A percentile compares a stretch with the other conserved stretches of the same genome.
These are phyloP conservation scores for Rhinolophus ferrumequinum DNA, from an alignment of 2,113 vertebrate species.

Conservation along the genomic window DNA sequence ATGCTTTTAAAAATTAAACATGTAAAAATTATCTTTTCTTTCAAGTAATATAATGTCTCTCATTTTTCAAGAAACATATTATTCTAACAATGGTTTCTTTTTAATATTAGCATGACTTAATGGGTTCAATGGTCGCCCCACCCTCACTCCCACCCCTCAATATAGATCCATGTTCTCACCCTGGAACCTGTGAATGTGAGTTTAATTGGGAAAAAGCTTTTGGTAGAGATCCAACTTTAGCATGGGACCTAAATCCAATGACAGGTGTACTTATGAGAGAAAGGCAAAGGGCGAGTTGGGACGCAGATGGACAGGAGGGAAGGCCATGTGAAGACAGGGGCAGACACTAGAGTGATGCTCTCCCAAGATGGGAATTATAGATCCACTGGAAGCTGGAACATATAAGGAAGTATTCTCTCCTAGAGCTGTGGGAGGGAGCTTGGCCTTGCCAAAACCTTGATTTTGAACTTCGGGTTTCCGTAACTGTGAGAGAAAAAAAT, in stretches of 20 bases:
- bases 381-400: neutral
- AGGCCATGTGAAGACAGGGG: neutral
- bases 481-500: neutral
- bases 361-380: neutral
- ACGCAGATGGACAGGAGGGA: neutral
- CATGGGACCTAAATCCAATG: neutral
- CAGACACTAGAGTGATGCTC: neutral
- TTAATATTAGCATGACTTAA: neutral
- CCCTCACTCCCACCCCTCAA: neutral
- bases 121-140: neutral
- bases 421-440: rapidly evolving
- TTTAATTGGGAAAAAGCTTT: neutral
- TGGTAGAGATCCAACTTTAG: neutral
- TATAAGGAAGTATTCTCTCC: neutral
- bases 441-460: neutral
- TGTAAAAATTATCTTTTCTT: neutral
- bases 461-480: neutral
- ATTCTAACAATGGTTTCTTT: neutral
- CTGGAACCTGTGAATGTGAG: neutral
- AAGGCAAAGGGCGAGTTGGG: neutral
- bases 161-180: rapidly evolving
- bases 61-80: neutral
- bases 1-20: neutral
- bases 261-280: neutral
- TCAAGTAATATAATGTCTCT: neutral